Base-by-base conservation (phyloP, 2,888 invertebrate genomes). In the Agrotis exclamationis region DNA sequence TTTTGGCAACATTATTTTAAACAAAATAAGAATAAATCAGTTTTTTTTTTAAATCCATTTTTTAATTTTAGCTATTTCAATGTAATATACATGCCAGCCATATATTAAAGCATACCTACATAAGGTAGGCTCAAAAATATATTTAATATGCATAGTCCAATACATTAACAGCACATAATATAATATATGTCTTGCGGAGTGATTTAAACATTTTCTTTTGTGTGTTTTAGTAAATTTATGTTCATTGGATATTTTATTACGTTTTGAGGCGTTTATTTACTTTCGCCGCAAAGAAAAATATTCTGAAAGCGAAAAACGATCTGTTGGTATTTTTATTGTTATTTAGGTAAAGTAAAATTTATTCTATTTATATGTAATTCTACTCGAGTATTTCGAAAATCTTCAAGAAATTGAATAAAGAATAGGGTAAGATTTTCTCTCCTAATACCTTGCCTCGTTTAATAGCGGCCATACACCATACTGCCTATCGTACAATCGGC, bases 161-260 rank as follows among this genome's bases (percentile, higher is more conserved):
- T 77, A 79, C 72, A 81, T 77, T 79, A 82, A 66, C 70, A 66
- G 68, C 59, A 60, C 66, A 68, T 57, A 71, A 68, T 57, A 68
- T 57, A 71, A 68, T 57, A 70, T 59, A 74, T 75, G 70, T 70
- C 74, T 81, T 60, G 69, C 68, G 70, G 84, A 85, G 84, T 86
- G 86, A 87, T 89, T 83, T 85, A 85, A 79, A 80, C 79, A 76
- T 84, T 87, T 87, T 82, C 80, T 82, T 80, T 72, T 68, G 48
- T 77, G 73, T 77, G 71, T 84, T 85, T 71, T 75, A 64, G 62
- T 80, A 79, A 88, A 92, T 92, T 91, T 91, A 92, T 88, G 88
- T 80, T 89, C 85, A 90, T 90, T 92, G 88, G 86, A 89, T 91
- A 88, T 89, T 90, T 93, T 88, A 90, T 87, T 88, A 85, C 81